Base-by-base conservation (phyloP, 1,140 invertebrate species). In the Dufourea novaeangliae region DNA sequence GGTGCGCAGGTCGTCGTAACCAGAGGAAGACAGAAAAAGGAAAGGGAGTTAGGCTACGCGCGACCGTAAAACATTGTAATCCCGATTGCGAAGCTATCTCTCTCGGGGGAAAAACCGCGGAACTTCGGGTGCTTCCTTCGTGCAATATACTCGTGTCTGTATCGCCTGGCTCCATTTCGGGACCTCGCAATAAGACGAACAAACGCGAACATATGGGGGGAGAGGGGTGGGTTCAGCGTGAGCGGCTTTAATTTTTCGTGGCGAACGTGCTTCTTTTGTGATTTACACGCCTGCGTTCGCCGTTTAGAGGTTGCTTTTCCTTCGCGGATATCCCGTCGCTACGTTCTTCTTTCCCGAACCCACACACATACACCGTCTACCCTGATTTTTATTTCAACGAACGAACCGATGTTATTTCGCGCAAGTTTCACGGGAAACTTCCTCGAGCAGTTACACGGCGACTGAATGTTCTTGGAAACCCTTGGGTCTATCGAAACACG, bases 51-150 rank as follows among this genome's bases (percentile, higher is more conserved):
- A n/a, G 41, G 52, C 25, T 34, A 41, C 46, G 17, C 44, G 68
- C n/a, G 54, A 74, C 66, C 61, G 67, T 77, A 70, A 85, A 83
- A 86, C 81, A 78, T 66, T 68, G 71, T 85, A 86, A 86, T 85
- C 78, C 75, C 39, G 57, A 25, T 62, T 50, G 14, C 57, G 25
- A 7, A 14, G 39, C 11, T 41, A 75, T 10, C 41, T 1, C 41
- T 1, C 41, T 20, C 41, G 32, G 50, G 29, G 27, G 17, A 20
- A 46, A 17, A 46, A 20, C 50, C 37, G 67, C 46, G 69, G 29
- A 50, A 64, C 22, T 11, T 20, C 54, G 62, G 10, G 77, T n/a
- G 68, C 57, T 78, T 61, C 80, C 70, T 79, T 68, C 29, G 22
- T 7, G 41, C 63, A 66, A 72, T 73, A 72, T 74, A 79, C 32